Percentiles rank a stretch among this genome's conserved stretches.
Conservation (phyloP, 2,113 vertebrate genomes). For the Scomber japonicus region DNA sequence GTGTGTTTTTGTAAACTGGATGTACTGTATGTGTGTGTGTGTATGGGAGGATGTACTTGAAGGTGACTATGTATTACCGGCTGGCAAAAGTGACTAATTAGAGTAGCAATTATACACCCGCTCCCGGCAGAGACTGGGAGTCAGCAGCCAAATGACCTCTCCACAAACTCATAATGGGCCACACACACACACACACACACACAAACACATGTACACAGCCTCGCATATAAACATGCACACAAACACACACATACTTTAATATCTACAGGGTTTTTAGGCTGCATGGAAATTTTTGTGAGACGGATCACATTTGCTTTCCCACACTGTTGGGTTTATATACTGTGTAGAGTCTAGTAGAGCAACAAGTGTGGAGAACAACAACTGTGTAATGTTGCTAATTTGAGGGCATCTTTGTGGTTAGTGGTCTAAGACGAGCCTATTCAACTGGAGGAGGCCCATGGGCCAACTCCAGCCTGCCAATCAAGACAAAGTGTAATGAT, state of each 20-base stretch:
- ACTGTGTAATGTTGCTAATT: conserved; percentile 6
- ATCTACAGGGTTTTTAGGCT: conserved; percentile 24
- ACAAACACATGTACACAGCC: conserved; percentile 7
- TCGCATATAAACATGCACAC: conserved; percentile 11
- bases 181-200: conserved; percentile 21
- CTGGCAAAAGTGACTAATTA: conserved; percentile 81
- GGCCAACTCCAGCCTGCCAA: too few relatives aligned
- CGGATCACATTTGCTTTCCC: conserved; percentile 41
- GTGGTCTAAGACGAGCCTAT: too few relatives aligned
- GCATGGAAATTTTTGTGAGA: conserved; percentile 38
- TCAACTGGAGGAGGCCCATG: too few relatives aligned
- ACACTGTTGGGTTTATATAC: conserved; percentile 29
- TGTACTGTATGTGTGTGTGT: conserved; percentile 24
- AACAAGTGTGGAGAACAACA: conserved; percentile 14
- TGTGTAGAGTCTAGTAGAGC: not conserved
- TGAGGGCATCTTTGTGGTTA: not conserved
- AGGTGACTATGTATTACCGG: conserved; percentile 80
- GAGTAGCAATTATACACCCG: conserved; percentile 76
- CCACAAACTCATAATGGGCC: conserved; percentile 67
- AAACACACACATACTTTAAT: not conserved
- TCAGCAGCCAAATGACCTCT: conserved; percentile 80
- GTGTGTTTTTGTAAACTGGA: conserved; percentile 19
- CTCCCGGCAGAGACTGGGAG: conserved; percentile 73
- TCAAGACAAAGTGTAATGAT: too few relatives aligned
- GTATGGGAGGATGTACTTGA: conserved; percentile 62